Conservation (phyloP, 2,113 vertebrate genomes). For the Gila orcuttii region DNA sequence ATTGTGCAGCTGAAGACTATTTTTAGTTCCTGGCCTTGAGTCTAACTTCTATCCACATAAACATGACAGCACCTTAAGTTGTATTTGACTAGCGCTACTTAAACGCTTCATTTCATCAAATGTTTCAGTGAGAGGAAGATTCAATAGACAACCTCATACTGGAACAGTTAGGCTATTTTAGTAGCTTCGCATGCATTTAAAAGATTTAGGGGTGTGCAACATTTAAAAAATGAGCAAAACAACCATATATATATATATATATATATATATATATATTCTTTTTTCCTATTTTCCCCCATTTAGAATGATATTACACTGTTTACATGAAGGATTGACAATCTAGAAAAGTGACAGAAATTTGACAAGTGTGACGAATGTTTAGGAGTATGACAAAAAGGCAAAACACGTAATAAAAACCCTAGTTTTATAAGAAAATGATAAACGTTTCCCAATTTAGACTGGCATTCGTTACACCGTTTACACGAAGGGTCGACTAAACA, state of each 20-base stretch:
- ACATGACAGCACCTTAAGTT: background rate
- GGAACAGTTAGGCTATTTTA: background rate
- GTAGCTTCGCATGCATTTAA: background rate
- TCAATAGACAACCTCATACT: background rate
- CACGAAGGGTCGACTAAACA: background rate
- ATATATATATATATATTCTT: too few species aligned
- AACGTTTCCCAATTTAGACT: background rate
- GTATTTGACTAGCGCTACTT: background rate
- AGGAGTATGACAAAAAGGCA: background rate
- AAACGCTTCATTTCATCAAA: background rate
- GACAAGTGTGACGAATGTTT: background rate
- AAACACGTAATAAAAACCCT: background rate
- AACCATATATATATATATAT: too few species aligned
- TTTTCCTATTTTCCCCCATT: too few species aligned
- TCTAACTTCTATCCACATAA: background rate
- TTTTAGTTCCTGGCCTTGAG: constrained; percentile 23
- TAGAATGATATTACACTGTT: background rate
- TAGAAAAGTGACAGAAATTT: background rate
- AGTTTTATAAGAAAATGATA: background rate
- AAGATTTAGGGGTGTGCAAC: background rate
- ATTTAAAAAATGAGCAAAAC: background rate
- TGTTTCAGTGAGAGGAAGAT: background rate
- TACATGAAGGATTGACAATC: background rate
- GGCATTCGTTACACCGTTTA: background rate
- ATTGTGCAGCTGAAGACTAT: background rate